These are phyloP conservation scores for Echeneis naucrates DNA, from an alignment of 2,797 vertebrate genomes.

Conservation along the genomic window DNA sequence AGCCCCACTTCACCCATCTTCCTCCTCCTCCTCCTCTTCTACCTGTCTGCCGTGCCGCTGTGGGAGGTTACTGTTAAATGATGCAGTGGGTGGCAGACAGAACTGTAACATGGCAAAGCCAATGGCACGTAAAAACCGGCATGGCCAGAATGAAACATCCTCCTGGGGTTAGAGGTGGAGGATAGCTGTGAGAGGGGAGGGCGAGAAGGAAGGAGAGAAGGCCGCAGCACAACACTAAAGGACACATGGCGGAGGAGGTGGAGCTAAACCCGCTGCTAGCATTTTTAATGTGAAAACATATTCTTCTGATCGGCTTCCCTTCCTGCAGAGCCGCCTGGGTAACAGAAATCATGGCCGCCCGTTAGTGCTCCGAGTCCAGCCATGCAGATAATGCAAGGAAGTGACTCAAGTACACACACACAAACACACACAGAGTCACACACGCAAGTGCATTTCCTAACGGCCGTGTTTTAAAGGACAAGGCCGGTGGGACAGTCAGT, in stretches of 20 bases:
- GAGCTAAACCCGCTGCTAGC: slow-evolving; percentile 1
- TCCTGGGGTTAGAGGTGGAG: slow-evolving; percentile 59
- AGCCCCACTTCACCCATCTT: slow-evolving; percentile 25
- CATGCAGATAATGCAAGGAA: slow-evolving; percentile 70
- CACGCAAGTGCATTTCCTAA: slow-evolving; percentile 77
- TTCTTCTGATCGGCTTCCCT: too few relatives aligned
- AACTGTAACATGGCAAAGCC: slow-evolving; percentile 78
- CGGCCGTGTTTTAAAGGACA: slow-evolving; percentile 84
- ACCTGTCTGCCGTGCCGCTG: slow-evolving; percentile 70
- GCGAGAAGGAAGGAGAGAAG: slow-evolving; percentile 7
- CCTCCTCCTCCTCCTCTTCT: slow-evolving; percentile 44
- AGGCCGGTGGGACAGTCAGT: slow-evolving; percentile 74
- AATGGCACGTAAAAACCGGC: slow-evolving; percentile 79
- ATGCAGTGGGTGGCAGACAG: slow-evolving; percentile 80
- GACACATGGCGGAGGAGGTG: background rate
- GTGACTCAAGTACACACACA: slow-evolving; percentile 48
- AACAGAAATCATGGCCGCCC: slow-evolving; percentile 73
- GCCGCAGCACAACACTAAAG: background rate
- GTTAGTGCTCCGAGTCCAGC: slow-evolving; percentile 59
- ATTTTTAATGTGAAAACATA: too few relatives aligned
- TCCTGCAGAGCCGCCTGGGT: slow-evolving; percentile 48
- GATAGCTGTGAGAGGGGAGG: slow-evolving; percentile 11
- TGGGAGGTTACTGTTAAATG: slow-evolving; percentile 81
- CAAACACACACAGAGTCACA: slow-evolving; percentile 42
- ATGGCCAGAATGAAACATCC: slow-evolving; percentile 70